Evolutionary conservation across 1,140 invertebrate species (phyloP).

Genomic region (Cydia fagiglandana): DNA sequence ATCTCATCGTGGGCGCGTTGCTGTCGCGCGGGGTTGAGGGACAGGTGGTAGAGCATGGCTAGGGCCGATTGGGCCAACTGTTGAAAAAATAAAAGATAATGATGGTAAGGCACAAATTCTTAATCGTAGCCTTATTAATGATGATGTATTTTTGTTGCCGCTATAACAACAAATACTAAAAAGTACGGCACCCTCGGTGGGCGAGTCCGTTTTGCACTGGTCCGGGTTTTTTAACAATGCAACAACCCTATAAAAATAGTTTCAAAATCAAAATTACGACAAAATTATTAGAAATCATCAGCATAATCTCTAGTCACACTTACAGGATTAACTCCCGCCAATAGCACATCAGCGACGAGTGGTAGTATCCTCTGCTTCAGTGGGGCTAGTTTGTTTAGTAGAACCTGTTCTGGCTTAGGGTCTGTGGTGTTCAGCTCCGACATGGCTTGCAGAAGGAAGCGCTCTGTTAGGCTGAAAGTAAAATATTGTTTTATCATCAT

Average conservation of each 20-base stretch:
- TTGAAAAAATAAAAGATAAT: background rate
- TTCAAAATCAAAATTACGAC: no score
- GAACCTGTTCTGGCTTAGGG: conserved; percentile 53
- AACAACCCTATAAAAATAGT: no score
- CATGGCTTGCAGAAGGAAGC: conserved; percentile 56
- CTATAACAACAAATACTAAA: no score
- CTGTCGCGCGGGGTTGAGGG: conserved; percentile 65
- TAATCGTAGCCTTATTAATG: no score
- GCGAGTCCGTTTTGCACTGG: no score
- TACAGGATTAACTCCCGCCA: conserved; percentile 70
- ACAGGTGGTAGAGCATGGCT: conserved; percentile 69
- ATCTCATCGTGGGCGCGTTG: conserved; percentile 69
- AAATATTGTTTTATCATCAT: conserved; percentile 26
- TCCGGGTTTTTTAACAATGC: no score
- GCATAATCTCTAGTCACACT: conserved; percentile 35
- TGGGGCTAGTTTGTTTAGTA: conserved; percentile 58
- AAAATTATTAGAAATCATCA: no score
- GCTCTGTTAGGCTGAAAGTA: conserved; percentile 60
- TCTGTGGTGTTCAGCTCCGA: conserved; percentile 44
- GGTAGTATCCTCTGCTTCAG: conserved; percentile 58
- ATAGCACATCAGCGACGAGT: conserved; percentile 56
- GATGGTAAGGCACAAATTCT: background rate
- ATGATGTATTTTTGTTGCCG: no score
- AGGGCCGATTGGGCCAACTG: conserved; percentile 67
- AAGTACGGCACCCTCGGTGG: no score